Evolutionary conservation across 2,113 vertebrate genomes (phyloP).

Genomic region (Ochotona princeps): DNA sequence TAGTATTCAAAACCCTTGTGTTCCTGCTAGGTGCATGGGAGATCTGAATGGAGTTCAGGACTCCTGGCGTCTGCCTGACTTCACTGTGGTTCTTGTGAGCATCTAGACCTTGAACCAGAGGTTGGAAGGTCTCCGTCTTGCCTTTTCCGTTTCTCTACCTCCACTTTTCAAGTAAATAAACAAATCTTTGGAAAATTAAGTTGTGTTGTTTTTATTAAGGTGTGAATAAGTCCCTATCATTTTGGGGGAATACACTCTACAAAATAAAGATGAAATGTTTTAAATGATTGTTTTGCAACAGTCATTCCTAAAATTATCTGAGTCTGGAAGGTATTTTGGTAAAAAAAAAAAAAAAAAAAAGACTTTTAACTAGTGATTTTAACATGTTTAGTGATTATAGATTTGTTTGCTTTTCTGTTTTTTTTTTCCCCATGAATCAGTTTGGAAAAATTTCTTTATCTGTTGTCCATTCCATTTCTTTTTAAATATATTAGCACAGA

Average conservation of each 20-base stretch:
- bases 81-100: too few species aligned
- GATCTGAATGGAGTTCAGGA: too few species aligned
- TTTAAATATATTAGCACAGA: slow-evolving; percentile 14
- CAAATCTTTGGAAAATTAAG: not conserved
- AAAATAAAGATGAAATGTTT: not conserved
- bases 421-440: not conserved
- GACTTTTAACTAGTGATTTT: slow-evolving; percentile 19
- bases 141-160: too few species aligned
- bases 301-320: not conserved
- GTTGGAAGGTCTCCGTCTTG: too few species aligned
- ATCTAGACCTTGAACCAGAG: too few species aligned
- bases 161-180: too few species aligned
- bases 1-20: too few species aligned
- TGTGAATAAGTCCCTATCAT: not conserved
- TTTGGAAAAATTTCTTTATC: slow-evolving; percentile 31
- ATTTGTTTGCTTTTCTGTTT: slow-evolving; percentile 30
- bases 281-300: slow-evolving; percentile 5
- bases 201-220: slow-evolving; percentile 30
- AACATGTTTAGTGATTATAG: not conserved
- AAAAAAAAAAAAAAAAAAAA: not conserved
- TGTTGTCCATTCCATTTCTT: slow-evolving; percentile 14
- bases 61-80: too few species aligned
- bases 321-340: not conserved
- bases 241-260: slow-evolving; percentile 34
- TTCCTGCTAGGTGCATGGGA: too few species aligned